phyloP scores from a whole-genome alignment of 2,888 invertebrate genomes.

The Agrochola lota region DNA sequence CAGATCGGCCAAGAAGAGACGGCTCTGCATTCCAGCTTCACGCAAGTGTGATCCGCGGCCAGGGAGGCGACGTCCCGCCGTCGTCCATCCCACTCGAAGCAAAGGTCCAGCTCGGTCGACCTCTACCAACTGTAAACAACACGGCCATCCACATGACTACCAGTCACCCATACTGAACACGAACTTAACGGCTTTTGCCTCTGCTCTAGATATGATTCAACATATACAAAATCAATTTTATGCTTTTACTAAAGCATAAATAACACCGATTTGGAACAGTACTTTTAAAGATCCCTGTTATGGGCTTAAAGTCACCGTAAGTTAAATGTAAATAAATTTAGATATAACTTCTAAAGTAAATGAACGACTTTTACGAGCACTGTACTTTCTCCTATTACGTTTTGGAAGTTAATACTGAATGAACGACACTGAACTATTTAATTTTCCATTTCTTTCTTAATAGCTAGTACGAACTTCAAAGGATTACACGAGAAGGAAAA shows the following conservation, averaged over 20 bases:
- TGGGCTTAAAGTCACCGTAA: slow-evolving; percentile 22
- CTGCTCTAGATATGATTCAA: slow-evolving; percentile 12
- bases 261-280: slow-evolving; percentile 14
- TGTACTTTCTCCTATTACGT: slow-evolving; percentile 27
- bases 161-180: slow-evolving; percentile 14
- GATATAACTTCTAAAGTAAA: slow-evolving; percentile 29
- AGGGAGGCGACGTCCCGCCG: slow-evolving; percentile 80
- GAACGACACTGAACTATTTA: slow-evolving; percentile 20
- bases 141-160: slow-evolving; percentile 24
- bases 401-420: slow-evolving; percentile 27
- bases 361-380: slow-evolving; percentile 14
- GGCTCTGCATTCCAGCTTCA: slow-evolving; percentile 95
- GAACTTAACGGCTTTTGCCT: slow-evolving; percentile 29
- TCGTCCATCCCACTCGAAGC: slow-evolving; percentile 81
- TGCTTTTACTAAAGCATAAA: not conserved
- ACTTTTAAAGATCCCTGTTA: slow-evolving; percentile 14
- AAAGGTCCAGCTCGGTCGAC: slow-evolving; percentile 77
- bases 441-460: slow-evolving; percentile 31
- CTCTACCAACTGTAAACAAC: slow-evolving; percentile 82
- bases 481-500: slow-evolving; percentile 19
- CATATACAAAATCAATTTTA: not conserved
- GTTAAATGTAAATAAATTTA: slow-evolving; percentile 42
- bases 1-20: slow-evolving; percentile 93
- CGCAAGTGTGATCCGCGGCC: slow-evolving; percentile 93
- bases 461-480: slow-evolving; percentile 2